Percentiles rank a stretch among this genome's conserved stretches.
Evolutionary conservation across 2,888 invertebrate species (phyloP).

Genomic region (Pammene fasciana): DNA sequence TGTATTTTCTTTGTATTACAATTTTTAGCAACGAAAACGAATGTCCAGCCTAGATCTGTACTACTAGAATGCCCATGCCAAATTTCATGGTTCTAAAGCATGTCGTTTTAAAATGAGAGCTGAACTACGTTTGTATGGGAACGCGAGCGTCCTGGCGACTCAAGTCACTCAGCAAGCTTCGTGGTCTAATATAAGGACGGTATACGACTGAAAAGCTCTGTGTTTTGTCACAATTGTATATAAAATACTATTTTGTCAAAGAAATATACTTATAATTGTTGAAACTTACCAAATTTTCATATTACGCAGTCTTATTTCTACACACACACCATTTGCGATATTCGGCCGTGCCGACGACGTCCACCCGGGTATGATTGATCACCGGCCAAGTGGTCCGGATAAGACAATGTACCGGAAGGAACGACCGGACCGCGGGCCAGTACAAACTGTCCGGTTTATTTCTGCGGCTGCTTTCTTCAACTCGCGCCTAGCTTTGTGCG

Average conservation of each 20-base stretch:
- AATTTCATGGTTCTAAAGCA: no score
- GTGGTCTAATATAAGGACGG: no score
- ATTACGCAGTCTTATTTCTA: conserved; percentile 11
- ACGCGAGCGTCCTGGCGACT: no score
- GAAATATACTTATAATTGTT: not conserved
- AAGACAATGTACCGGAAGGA: conserved; percentile 64
- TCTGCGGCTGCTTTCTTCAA: conserved; percentile 24
- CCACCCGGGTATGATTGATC: conserved; percentile 57
- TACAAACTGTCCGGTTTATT: conserved; percentile 46
- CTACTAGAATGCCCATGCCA: no score
- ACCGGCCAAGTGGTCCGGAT: conserved; percentile 59
- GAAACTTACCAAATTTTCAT: conserved; percentile 16
- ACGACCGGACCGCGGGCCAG: conserved; percentile 47
- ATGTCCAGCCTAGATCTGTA: no score
- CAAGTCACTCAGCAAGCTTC: no score
- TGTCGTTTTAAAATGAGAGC: no score
- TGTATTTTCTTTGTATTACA: no score
- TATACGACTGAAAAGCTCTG: no score
- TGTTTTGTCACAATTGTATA: no score
- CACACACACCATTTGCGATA: conserved; percentile 41
- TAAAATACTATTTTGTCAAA: not conserved
- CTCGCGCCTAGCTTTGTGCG: not conserved
- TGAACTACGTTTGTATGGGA: no score
- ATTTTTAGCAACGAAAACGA: no score
- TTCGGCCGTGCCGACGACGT: conserved; percentile 46